A percentile compares a stretch with the other conserved stretches of the same genome.
phyloP scores from a whole-genome alignment of 2,888 invertebrate species.

The Bimastos eiseni region DNA sequence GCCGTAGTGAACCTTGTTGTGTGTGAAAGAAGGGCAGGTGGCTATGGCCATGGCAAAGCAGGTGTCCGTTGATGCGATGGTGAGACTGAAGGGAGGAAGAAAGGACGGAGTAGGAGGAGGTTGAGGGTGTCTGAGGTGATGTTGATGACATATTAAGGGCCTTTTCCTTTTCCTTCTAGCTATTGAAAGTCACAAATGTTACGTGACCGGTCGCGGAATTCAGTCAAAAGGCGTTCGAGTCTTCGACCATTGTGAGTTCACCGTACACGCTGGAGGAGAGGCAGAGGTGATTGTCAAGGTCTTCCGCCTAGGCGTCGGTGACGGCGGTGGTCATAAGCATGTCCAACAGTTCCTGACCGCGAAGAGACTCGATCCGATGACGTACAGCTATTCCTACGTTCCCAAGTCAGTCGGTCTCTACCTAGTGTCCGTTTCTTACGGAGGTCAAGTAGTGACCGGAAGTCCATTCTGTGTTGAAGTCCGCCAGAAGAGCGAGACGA shows the following conservation, averaged over 20 bases:
- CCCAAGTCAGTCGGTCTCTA: slow-evolving; percentile 77
- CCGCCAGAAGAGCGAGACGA: slow-evolving; percentile 77
- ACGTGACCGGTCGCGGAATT: slow-evolving; percentile 80
- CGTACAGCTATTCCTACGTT: slow-evolving; percentile 75
- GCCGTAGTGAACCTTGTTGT: too few species aligned
- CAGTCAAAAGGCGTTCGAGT: slow-evolving; percentile 79
- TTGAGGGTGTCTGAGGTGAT: too few species aligned
- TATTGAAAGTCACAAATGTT: slow-evolving; percentile 77
- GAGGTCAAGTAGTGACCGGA: slow-evolving; percentile 78
- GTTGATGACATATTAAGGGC: too few species aligned
- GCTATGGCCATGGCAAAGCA: too few species aligned
- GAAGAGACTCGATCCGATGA: slow-evolving; percentile 65
- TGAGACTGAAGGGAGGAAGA: too few species aligned
- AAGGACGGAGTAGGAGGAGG: too few species aligned
- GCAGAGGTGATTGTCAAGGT: slow-evolving; percentile 71
- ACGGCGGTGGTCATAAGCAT: slow-evolving; percentile 78
- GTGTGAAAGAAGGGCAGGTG: too few species aligned
- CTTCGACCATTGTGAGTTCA: slow-evolving; percentile 79
- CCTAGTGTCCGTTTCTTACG: slow-evolving; percentile 77
- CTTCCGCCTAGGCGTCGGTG: slow-evolving; percentile 78
- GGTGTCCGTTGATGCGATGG: too few species aligned
- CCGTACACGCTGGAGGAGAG: slow-evolving; percentile 78
- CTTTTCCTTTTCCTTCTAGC: slow-evolving; percentile 58
- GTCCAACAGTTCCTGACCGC: slow-evolving; percentile 70
- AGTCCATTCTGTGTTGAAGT: slow-evolving; percentile 73